A percentile compares a stretch with the other conserved stretches of the same genome.
phyloP scores from a whole-genome alignment of 2,797 vertebrate genomes.

The Melanogrammus aeglefinus region DNA sequence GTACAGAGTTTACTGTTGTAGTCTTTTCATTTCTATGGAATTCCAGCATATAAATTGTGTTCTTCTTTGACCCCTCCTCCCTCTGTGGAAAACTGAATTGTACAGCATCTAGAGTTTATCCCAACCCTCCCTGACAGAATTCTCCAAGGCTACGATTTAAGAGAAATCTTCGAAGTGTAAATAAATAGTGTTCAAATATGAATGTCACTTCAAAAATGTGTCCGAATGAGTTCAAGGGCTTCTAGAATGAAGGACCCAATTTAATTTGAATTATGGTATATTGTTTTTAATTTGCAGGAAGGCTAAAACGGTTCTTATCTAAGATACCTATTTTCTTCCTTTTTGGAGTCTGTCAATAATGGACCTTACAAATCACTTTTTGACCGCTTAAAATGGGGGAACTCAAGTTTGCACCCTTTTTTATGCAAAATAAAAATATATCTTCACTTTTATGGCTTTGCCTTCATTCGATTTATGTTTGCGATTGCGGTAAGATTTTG shows the following conservation, averaged over 20 bases:
- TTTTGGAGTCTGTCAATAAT: slow-evolving; percentile 68
- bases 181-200: slow-evolving; percentile 80
- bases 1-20: slow-evolving; percentile 71
- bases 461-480: slow-evolving; percentile 8
- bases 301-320: slow-evolving; percentile 60
- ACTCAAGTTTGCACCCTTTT: slow-evolving; percentile 90
- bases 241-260: slow-evolving; percentile 72
- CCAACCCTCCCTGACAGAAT: slow-evolving; percentile 49
- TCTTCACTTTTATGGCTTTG: slow-evolving; percentile 61
- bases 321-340: slow-evolving; percentile 65
- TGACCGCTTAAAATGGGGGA: slow-evolving; percentile 81
- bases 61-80: slow-evolving; percentile 29
- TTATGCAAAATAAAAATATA: slow-evolving; percentile 93
- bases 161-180: slow-evolving; percentile 75
- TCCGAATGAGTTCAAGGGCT: slow-evolving; percentile 79
- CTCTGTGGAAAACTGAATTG: slow-evolving; percentile 67
- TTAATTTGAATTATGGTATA: slow-evolving; percentile 60
- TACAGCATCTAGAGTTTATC: slow-evolving; percentile 75
- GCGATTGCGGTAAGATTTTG: neutral
- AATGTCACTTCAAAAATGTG: slow-evolving; percentile 81
- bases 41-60: slow-evolving; percentile 58
- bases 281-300: slow-evolving; percentile 74
- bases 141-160: slow-evolving; percentile 69
- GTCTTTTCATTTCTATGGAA: slow-evolving; percentile 61
- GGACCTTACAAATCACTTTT: slow-evolving; percentile 78